Base-by-base conservation (phyloP, 2,113 vertebrate species). In the Lampris incognitus region DNA sequence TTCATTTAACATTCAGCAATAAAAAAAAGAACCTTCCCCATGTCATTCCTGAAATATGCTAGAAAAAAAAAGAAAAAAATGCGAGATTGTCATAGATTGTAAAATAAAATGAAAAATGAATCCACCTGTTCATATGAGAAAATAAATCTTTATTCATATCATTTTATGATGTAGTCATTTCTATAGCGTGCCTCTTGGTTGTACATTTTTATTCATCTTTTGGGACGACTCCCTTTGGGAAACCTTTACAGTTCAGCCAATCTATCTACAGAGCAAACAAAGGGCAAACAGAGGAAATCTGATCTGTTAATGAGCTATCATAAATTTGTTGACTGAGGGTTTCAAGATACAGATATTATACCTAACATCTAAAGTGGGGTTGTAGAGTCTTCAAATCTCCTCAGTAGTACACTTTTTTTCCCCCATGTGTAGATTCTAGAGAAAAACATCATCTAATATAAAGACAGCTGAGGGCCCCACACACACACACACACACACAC, bases 1-100 rank as follows among this genome's bases (percentile, higher is more conserved):
- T 96, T 96, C 92, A 95, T 95, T 96, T 95, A 94, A 97, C 94
- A 96, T 96, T 96, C 97, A 98, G 97, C 97, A 99, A 99, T 99
- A 99, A 98, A 95, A 88, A 92, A 84, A 83, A 66, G 68, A 74
- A 77, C 77, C 90, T 84, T 91, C 87, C 86, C 85, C 92, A 94
- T 93, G 90, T 93, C 93, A 94, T 93, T 89, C 90, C 91, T 95
- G 95, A 94, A 96, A 94, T 96, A 96, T 96, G 95, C 93, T 95
- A 95, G 94, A 94, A 95, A 95, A 92, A 24, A 85, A 88, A 87
- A 77, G 69, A 79, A 89, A 91, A 88, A 90, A 94, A 94, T 94
- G 94, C 93, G 95, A 95, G 96, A 96, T 95, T 97, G 96, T 98
- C 95, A 95, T 96, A 95, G 95, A 95, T 95, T 98, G 96, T 95